phyloP scores from a whole-genome alignment of 2,797 vertebrate species.

The Helostoma temminkii region DNA sequence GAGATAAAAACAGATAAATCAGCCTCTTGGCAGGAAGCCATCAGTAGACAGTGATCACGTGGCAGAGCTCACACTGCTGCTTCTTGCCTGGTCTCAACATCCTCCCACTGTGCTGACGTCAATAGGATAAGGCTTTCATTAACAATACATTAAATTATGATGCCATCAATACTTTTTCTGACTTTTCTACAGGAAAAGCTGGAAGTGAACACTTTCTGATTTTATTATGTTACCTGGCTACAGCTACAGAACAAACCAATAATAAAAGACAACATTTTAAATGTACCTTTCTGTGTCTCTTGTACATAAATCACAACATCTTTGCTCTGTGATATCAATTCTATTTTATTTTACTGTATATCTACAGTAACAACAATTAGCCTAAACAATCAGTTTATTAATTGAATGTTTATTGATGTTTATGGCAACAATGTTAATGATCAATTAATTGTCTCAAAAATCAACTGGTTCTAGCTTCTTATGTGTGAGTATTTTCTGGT shows the following conservation, averaged over 20 bases:
- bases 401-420: neutral
- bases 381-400: neutral
- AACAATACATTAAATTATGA: too few species aligned
- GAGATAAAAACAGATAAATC: conserved; percentile 28
- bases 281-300: neutral
- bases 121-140: neutral
- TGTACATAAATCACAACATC: neutral
- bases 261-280: neutral
- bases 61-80: conserved; percentile 15
- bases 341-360: too few species aligned
- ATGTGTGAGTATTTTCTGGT: too few species aligned
- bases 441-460: too few species aligned
- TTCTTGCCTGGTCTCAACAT: conserved; percentile 7
- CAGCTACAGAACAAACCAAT: neutral
- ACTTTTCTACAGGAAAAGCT: neutral
- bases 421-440: too few species aligned
- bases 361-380: neutral
- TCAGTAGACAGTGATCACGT: conserved; percentile 26
- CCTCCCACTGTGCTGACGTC: neutral
- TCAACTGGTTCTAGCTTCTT: too few species aligned
- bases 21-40: conserved; percentile 37
- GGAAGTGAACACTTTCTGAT: neutral
- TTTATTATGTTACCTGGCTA: neutral
- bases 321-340: neutral
- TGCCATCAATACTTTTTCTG: neutral